Evolutionary conservation across 2,888 invertebrate genomes (phyloP), one percentile per base, ranked within the genome.

Genomic region (Conistra vaccinii): DNA sequence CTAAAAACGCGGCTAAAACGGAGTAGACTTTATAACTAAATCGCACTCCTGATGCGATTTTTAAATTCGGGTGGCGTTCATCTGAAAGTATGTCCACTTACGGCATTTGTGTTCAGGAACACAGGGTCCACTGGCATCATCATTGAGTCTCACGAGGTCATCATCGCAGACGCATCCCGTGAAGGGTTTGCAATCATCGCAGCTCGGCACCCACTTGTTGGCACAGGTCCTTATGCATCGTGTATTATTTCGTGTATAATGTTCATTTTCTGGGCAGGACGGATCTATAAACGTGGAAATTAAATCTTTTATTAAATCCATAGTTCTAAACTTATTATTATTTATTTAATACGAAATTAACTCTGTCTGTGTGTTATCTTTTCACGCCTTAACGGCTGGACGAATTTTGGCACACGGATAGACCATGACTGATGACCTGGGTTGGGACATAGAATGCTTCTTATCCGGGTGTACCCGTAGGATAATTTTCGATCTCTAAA

Each of bases 71-170:
- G 5, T 53, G 12, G 9, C 23, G 6, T 42, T 42, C 9, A 5
- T 69, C 4, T 51, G 2, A 55, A 70, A 70, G 39, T 0, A n/a
- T 35, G 6, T 65, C 23, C 14, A 81, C 84, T 80, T 80, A 87
- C 88, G 76, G 58, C 88, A 88, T 60, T 78, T 60, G 0, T 61
- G 14, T 63, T 69, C 65, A 14, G 67, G 53, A n/a, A 88, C 62
- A 23, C 88, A 88, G 39, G 81, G 73, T 10, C 88, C 88, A 45
- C 76, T 88, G 23, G 20, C 87, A 60, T 86, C 75, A 23, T 73
- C 74, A 6, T 81, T 57, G 9, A 73, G 57, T 63, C 84, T 77
- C 10, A 86, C 76, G 23, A 76, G 65, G 23, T 61, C 67, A 0
- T 26, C 26, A 2, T 77, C 48, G 66, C 87, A 87, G 3, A 80